Conservation (phyloP, 2,797 vertebrate species). For the Sternarchorhynchus goeldii region DNA sequence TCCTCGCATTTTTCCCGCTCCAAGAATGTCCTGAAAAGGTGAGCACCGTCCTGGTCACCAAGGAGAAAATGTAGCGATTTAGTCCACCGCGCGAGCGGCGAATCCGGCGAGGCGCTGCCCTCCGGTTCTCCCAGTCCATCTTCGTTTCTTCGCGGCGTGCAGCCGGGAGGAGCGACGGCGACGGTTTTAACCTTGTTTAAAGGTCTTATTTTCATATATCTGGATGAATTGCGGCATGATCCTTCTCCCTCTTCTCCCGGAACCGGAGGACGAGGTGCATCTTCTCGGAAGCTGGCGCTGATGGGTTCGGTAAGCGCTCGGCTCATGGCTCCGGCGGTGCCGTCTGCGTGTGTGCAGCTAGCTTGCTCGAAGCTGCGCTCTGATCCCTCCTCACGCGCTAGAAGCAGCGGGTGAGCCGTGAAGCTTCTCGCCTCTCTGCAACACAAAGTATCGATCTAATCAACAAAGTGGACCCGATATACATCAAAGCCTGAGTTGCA, state of each 20-base stretch:
- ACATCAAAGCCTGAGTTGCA: slow-evolving; percentile 80
- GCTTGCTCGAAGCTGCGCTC: slow-evolving; percentile 1
- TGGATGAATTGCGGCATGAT: slow-evolving; percentile 76
- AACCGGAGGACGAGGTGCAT: slow-evolving; percentile 93
- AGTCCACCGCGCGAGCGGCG: slow-evolving; percentile 90
- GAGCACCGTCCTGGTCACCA: slow-evolving; percentile 93
- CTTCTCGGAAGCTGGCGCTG: slow-evolving; percentile 90
- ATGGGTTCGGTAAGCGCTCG: slow-evolving; percentile 85
- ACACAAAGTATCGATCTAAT: slow-evolving; percentile 95
- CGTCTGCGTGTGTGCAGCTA: slow-evolving; percentile 17
- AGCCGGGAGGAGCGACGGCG: slow-evolving; percentile 62
- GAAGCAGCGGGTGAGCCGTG: slow-evolving; percentile 65
- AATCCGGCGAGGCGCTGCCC: slow-evolving; percentile 93
- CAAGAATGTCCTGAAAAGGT: slow-evolving; percentile 93
- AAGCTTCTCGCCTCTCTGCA: slow-evolving; percentile 86
- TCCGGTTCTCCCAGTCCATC: slow-evolving; percentile 93
- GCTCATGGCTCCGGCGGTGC: slow-evolving; percentile 81
- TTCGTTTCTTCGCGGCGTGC: slow-evolving; percentile 85
- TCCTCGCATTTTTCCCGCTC: slow-evolving; percentile 93
- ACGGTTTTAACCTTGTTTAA: slow-evolving; percentile 74
- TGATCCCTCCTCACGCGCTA: slow-evolving; percentile 79
- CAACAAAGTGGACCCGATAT: slow-evolving; percentile 89
- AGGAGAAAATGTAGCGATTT: slow-evolving; percentile 92
- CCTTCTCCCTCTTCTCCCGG: slow-evolving; percentile 94
- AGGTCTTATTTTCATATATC: slow-evolving; percentile 78